Conservation (phyloP, 30 jellyfish, hydroid and myxozoan species). For the Chironex yamaguchii region DNA sequence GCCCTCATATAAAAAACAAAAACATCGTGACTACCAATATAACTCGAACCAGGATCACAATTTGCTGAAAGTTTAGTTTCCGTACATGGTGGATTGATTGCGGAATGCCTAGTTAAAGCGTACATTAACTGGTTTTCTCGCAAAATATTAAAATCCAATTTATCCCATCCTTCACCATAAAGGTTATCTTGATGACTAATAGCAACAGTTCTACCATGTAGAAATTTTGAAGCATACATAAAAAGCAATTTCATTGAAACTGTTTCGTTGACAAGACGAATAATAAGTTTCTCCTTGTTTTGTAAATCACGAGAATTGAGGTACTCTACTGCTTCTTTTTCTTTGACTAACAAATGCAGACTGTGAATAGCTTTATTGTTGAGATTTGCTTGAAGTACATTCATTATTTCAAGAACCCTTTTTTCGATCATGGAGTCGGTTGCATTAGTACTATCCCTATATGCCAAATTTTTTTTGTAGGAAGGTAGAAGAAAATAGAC, state of each 20-base stretch:
- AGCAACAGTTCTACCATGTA: constrained; percentile 11
- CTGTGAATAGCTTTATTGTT: not conserved
- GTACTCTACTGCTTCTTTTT: constrained; percentile 6
- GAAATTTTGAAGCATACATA: constrained; percentile 19
- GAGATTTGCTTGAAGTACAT: constrained; percentile 24
- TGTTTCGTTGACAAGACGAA: constrained; percentile 19
- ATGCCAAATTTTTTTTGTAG: no score
- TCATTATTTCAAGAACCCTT: constrained; percentile 28
- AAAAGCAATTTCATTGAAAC: not conserved
- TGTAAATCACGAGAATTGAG: constrained; percentile 7
- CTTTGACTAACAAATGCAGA: constrained; percentile 28
- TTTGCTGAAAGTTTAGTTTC: constrained; percentile 48
- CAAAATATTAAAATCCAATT: not conserved
- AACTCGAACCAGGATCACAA: constrained; percentile 49
- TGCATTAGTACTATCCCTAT: no score
- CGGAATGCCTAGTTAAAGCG: constrained; percentile 62
- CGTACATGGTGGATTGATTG: constrained; percentile 25
- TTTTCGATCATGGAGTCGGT: constrained; percentile 27
- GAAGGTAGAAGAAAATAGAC: no score
- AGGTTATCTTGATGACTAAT: constrained; percentile 41
- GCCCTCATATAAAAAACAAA: constrained; percentile 44
- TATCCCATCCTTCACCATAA: constrained; percentile 58
- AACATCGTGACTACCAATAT: constrained; percentile 79
- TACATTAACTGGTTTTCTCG: constrained; percentile 5
- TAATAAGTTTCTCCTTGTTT: constrained; percentile 33